Evolutionary conservation across 1,140 invertebrate genomes (phyloP).

Genomic region (Aporrectodea caliginosa): DNA sequence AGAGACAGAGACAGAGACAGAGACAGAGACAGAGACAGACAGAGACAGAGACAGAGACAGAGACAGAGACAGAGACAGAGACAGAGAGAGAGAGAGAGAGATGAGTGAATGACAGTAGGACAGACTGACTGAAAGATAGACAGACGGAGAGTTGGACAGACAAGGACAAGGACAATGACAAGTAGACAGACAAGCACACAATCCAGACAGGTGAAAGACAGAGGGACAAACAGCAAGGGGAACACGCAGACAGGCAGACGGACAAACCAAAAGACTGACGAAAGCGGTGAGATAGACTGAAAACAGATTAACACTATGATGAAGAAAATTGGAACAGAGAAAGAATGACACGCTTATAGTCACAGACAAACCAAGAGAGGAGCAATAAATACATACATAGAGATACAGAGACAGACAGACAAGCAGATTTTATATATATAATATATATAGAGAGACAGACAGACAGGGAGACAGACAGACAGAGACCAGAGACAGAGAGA

Average conservation of each 20-base stretch:
- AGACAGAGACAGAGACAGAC: not conserved
- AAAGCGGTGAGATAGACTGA: not conserved
- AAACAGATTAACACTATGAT: not conserved
- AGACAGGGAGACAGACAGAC: not conserved
- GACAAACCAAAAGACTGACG: not conserved
- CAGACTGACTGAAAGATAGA: no score
- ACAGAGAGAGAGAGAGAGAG: conserved; percentile 2
- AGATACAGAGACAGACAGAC: not conserved
- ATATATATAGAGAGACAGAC: not conserved
- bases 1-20: not conserved
- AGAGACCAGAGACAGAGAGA: not conserved
- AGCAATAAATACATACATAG: not conserved
- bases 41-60: not conserved
- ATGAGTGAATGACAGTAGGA: not conserved
- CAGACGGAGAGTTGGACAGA: no score
- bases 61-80: not conserved
- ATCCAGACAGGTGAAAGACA: no score
- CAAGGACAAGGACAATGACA: no score
- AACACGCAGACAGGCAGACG: not conserved
- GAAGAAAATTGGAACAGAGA: no score
- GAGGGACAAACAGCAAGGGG: not conserved
- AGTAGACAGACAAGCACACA: no score
- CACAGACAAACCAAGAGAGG: not conserved
- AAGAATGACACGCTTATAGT: no score
- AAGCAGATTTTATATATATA: not conserved